These are phyloP conservation scores for Belonocnema kinseyi DNA, from an alignment of 1,140 invertebrate species.

Conservation along the genomic window DNA sequence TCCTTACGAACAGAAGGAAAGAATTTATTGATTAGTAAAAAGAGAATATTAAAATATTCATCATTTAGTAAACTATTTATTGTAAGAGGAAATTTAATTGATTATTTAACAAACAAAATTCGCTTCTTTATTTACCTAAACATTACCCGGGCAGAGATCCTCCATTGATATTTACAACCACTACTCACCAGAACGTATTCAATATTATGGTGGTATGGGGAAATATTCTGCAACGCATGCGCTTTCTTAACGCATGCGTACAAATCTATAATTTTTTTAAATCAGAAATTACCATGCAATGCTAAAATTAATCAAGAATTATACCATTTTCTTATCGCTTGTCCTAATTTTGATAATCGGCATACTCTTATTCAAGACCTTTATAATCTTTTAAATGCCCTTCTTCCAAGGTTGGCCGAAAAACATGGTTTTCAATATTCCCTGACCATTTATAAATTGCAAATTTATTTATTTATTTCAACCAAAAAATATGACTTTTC, in stretches of 20 bases:
- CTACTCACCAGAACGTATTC: background rate
- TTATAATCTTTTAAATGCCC: too few relatives aligned
- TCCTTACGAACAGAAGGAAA: too few relatives aligned
- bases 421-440: too few relatives aligned
- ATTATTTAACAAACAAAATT: background rate
- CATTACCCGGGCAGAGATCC: background rate
- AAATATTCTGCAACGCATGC: slow-evolving; percentile 22
- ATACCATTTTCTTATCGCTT: too few relatives aligned
- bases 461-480: too few relatives aligned
- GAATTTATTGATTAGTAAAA: too few relatives aligned
- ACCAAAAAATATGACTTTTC: too few relatives aligned
- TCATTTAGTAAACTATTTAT: background rate
- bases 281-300: background rate
- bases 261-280: background rate
- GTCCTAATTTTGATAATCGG: too few relatives aligned
- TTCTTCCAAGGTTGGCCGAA: too few relatives aligned
- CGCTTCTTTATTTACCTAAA: background rate
- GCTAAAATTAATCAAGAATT: too few relatives aligned
- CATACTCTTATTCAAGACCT: too few relatives aligned
- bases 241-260: slow-evolving; percentile 12
- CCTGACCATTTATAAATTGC: too few relatives aligned
- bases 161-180: slow-evolving; percentile 27
- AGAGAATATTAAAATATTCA: background rate
- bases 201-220: background rate
- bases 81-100: background rate